A percentile compares a stretch with the other conserved stretches of the same genome.
These are phyloP conservation scores for Drosophila equinoxialis DNA, from an alignment of 1,140 invertebrate genomes.

Conservation along the genomic window DNA sequence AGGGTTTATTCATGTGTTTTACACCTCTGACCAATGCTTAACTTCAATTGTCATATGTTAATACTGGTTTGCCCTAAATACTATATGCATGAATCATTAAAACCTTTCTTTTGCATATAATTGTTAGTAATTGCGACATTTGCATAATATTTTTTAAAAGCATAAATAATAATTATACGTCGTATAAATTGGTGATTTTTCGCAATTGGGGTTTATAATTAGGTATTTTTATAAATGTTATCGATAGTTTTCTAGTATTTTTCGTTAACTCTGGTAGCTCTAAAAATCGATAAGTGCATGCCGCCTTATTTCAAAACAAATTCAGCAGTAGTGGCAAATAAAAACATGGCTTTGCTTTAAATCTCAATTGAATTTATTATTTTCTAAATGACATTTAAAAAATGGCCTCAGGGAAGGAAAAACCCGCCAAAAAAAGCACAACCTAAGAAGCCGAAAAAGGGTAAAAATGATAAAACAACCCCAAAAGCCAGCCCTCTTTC, in stretches of 20 bases:
- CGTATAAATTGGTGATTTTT: neutral
- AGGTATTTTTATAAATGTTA: neutral
- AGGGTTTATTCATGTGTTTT: neutral
- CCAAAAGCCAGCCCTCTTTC: neutral
- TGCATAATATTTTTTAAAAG: no score
- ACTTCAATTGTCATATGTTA: neutral
- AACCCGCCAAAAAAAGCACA: conserved; percentile 33
- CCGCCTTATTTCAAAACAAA: no score
- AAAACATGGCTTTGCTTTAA: conserved; percentile 39
- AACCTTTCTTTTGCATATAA: no score
- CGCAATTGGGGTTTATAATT: neutral
- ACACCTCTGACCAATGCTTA: neutral
- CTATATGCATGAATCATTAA: no score
- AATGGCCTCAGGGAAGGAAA: conserved; percentile 37
- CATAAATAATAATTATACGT: no score
- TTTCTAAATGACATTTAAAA: conserved; percentile 16
- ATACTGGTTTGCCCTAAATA: no score
- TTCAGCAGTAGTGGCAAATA: neutral
- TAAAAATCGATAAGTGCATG: neutral
- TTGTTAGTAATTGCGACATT: no score
- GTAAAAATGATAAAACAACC: neutral
- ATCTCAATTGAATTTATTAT: conserved; percentile 23
- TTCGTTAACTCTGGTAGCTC: neutral
- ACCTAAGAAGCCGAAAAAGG: conserved; percentile 4
- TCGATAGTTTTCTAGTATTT: conserved; percentile 4